These are phyloP conservation scores for Crypturellus tataupa DNA, from an alignment of 2,797 vertebrate species.

Conservation along the genomic window DNA sequence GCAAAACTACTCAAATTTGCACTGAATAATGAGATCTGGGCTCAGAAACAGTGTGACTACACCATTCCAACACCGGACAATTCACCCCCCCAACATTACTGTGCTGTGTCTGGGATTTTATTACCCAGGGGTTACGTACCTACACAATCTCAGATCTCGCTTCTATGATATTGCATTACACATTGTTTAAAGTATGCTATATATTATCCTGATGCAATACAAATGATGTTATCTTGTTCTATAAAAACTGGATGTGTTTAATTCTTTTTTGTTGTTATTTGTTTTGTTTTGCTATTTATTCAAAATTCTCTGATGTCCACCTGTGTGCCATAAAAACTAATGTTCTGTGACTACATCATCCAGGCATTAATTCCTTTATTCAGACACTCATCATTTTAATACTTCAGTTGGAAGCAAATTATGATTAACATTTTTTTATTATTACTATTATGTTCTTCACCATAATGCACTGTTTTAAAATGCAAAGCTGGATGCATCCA, in stretches of 20 bases:
- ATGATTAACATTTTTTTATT: background rate
- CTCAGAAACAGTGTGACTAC: background rate
- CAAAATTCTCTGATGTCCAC: background rate
- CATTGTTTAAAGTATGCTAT: background rate
- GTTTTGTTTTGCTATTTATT: background rate
- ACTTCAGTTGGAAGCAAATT: background rate
- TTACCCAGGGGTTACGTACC: background rate
- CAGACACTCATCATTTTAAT: constrained; percentile 9
- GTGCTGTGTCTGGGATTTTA: no score
- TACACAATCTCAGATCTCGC: background rate
- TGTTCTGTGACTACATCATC: background rate
- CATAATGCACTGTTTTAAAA: background rate
- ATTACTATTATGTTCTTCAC: background rate
- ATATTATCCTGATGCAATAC: background rate
- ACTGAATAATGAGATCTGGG: fast-evolving
- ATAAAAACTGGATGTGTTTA: background rate
- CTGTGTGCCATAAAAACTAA: background rate
- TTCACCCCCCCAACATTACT: background rate
- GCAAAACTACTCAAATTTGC: background rate
- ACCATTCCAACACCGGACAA: fast-evolving
- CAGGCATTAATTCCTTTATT: background rate
- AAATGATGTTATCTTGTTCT: background rate
- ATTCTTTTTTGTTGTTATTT: background rate
- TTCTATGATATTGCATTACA: background rate
- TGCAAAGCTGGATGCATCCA: background rate